A percentile compares a stretch with the other conserved stretches of the same genome.
phyloP scores from a whole-genome alignment of 2,113 vertebrate genomes.

The Labrus mixtus region DNA sequence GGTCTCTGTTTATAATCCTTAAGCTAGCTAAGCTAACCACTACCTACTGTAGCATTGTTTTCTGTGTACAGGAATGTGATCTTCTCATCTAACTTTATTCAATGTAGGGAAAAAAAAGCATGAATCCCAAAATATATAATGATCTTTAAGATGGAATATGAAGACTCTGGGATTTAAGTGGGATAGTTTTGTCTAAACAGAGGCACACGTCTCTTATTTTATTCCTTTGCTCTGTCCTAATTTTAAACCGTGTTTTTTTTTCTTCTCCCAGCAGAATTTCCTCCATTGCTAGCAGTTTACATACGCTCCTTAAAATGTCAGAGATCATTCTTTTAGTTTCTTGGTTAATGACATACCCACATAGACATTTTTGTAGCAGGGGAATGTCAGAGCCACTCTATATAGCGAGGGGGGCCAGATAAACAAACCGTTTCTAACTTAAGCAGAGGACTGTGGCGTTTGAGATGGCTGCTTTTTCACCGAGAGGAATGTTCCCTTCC shows the following conservation, averaged over 20 bases:
- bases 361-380: constrained; percentile 37
- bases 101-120: neutral
- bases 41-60: neutral
- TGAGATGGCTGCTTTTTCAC: constrained; percentile 66
- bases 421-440: constrained; percentile 75
- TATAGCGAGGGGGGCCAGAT: constrained; percentile 40
- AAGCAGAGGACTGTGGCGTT: constrained; percentile 52
- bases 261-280: constrained; percentile 11
- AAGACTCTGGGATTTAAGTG: no score
- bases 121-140: neutral
- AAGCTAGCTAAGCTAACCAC: neutral
- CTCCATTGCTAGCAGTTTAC: constrained; percentile 4
- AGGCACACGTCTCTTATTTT: no score
- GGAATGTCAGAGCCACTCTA: constrained; percentile 53
- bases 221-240: neutral
- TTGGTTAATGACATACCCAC: constrained; percentile 44
- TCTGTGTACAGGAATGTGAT: neutral
- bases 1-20: neutral
- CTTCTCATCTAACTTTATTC: neutral
- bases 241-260: neutral
- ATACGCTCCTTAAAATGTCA: constrained; percentile 16
- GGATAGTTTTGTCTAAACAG: no score
- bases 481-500: constrained; percentile 72
- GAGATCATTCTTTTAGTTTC: constrained; percentile 52
- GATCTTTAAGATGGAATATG: no score